A percentile compares a stretch with the other conserved stretches of the same genome.
These are phyloP conservation scores for Platalea minor DNA, from an alignment of 2,797 vertebrate species.

Conservation along the genomic window DNA sequence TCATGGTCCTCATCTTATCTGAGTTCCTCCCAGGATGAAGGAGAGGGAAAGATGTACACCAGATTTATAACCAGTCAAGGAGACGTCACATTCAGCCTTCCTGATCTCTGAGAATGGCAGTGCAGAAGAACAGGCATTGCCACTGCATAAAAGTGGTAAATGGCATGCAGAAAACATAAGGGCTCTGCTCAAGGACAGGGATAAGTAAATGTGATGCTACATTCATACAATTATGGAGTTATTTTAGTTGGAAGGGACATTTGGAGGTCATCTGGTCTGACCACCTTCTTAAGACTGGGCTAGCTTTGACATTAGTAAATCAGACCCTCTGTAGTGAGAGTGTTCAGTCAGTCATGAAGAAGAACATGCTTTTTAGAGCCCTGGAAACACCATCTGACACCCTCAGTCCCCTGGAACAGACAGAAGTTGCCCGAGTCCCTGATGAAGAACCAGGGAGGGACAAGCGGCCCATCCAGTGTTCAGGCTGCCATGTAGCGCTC, in stretches of 20 bases:
- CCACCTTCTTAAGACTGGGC: background rate
- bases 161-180: background rate
- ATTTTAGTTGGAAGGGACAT: background rate
- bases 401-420: background rate
- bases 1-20: background rate
- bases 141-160: background rate
- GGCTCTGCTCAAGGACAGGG: background rate
- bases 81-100: background rate
- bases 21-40: background rate
- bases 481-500: background rate
- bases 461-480: background rate
- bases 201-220: background rate
- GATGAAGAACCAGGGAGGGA: background rate
- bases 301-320: background rate
- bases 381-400: background rate
- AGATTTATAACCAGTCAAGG: background rate
- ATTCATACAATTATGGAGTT: background rate
- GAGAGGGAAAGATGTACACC: background rate
- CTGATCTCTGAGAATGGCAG: background rate
- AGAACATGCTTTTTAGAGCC: background rate
- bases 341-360: background rate
- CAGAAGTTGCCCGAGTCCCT: background rate
- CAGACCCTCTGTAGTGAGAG: accelerated
- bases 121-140: background rate
- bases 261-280: background rate